Conservation (phyloP, 2,113 vertebrate genomes). For the Hymenochirus boettgeri region DNA sequence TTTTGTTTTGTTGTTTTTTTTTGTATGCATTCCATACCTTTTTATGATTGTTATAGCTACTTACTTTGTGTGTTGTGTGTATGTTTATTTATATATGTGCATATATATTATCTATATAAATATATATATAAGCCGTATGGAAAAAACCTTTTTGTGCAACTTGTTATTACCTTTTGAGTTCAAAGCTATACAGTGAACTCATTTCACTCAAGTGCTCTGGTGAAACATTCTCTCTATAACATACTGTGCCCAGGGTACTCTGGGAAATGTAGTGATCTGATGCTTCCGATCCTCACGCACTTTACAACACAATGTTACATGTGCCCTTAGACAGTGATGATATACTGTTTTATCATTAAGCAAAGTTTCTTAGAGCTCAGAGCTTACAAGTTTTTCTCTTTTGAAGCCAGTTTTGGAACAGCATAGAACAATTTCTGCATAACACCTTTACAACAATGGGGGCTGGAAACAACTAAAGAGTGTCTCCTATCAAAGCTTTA, state of each 20-base stretch:
- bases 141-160: constrained; percentile 4
- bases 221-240: neutral
- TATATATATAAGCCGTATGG: constrained; percentile 7
- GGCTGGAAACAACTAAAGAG: too few relatives aligned
- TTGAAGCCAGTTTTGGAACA: too few relatives aligned
- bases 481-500: too few relatives aligned
- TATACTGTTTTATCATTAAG: neutral
- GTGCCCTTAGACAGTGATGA: neutral
- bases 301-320: neutral
- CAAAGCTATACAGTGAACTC: constrained; percentile 9
- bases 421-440: too few relatives aligned
- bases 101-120: constrained; percentile 45
- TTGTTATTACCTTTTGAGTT: constrained; percentile 6
- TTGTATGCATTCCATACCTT: constrained; percentile 42
- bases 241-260: neutral
- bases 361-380: neutral
- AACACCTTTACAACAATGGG: too few relatives aligned
- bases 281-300: constrained; percentile 9
- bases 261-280: too few relatives aligned
- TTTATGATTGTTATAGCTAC: constrained; percentile 31
- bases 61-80: constrained; percentile 39
- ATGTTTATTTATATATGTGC: constrained; percentile 55
- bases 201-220: neutral
- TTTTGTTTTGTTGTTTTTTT: constrained; percentile 52
- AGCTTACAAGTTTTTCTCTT: neutral